A percentile compares a stretch with the other conserved stretches of the same genome.
Conservation (phyloP, 2,888 invertebrate genomes). For the Drosophila mettleri region DNA sequence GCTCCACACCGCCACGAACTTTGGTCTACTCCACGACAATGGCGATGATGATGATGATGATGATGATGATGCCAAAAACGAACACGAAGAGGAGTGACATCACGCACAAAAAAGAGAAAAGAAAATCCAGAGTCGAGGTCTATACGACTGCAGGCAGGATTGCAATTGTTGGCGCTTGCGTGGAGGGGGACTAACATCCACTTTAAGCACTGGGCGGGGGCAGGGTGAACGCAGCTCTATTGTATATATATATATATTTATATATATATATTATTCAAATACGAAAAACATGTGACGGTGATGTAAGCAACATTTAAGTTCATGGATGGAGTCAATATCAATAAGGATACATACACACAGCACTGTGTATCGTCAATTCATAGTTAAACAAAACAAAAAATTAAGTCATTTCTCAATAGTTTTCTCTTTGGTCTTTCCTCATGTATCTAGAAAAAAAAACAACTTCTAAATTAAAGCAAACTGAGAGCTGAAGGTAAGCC, state of each 20-base stretch:
- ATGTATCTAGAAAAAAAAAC: background rate
- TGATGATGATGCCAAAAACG: slow-evolving; percentile 11
- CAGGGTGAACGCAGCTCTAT: slow-evolving; percentile 11
- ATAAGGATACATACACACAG: background rate
- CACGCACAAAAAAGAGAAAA: slow-evolving; percentile 6
- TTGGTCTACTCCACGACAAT: slow-evolving; percentile 12
- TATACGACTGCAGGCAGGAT: slow-evolving; percentile 38
- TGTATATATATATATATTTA: background rate
- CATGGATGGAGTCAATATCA: background rate
- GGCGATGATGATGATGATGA: slow-evolving; percentile 9
- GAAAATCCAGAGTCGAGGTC: slow-evolving; percentile 11
- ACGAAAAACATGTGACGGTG: background rate
- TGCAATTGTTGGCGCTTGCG: slow-evolving; percentile 31
- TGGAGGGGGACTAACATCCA: slow-evolving; percentile 27
- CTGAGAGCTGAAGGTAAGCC: slow-evolving; percentile 2
- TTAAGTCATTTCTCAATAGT: background rate
- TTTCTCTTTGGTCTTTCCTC: background rate
- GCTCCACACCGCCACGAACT: background rate
- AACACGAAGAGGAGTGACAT: slow-evolving; percentile 30
- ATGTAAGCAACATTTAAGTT: background rate
- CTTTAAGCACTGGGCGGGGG: slow-evolving; percentile 13
- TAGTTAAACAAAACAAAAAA: background rate
- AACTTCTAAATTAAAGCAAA: background rate
- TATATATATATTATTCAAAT: background rate
- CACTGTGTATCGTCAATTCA: background rate